Base-by-base conservation (phyloP, 2,113 vertebrate genomes). In the Psammodynastes pulverulentus region DNA sequence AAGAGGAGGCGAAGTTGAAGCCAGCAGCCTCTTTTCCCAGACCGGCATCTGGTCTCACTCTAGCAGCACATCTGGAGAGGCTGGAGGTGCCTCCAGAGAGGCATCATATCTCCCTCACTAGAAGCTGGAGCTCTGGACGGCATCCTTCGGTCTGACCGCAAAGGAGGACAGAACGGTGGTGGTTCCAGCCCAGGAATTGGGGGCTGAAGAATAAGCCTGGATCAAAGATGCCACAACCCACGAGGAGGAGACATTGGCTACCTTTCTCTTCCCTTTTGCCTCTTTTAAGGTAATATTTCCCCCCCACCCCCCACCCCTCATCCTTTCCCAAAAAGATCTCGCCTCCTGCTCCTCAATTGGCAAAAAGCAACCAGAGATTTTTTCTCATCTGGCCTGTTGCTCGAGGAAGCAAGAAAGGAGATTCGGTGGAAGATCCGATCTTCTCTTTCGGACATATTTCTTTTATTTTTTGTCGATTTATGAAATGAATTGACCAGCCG, bases 141-240 rank as follows among this genome's bases (percentile, higher is more conserved):
- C 39, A 23, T 29, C 34, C 17, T 52, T 8, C n/a, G 2, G 0
- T 10, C 2, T 67, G 86, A 6, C 1, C 39, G 4, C 10, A 8
- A 48, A 43, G 2, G 29, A 19, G 39, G 39, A 24, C 17, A 2
- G 34, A 1, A 23, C 17, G 0, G 3, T 0, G 23, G 1, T 3
- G 12, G 49, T 3, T 2, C 12, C 1, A n/a, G 12, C 5, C 67
- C 67, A 79, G 67, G 34, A 39, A 34, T 39, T 1, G 5, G 6
- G 15, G n/a, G 15, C n/a, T 39, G 67, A 19, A 17, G 9, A 13
- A 39, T 3, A 6, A 21, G 43, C 5, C 67, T 39, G 51, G 51
- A 23, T 2, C 23, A 87, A 89, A 92, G 87, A 85, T 92, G 87
- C 24, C 13, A 72, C 6, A 5, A 13, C 10, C 45, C 45, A 8